Conservation (phyloP, 2,113 vertebrate genomes). For the Cacatua alba region DNA sequence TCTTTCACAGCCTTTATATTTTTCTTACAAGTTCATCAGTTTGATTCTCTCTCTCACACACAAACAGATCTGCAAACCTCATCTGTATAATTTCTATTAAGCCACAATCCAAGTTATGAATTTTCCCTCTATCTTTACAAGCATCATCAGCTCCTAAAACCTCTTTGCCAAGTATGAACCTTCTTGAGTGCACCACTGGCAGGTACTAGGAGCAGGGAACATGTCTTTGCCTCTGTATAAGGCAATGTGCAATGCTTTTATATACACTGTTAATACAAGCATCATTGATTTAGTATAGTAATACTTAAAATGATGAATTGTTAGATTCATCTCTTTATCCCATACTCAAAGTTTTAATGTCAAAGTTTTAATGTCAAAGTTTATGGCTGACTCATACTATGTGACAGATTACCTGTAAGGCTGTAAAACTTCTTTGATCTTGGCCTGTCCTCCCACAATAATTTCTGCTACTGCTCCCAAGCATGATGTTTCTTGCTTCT, state of each 20-base stretch:
- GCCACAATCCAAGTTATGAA: background rate
- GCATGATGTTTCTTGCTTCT: background rate
- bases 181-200: background rate
- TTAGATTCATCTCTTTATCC: background rate
- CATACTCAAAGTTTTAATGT: background rate
- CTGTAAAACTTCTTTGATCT: background rate
- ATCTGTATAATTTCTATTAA: background rate
- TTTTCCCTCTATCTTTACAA: background rate
- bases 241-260: background rate
- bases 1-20: background rate
- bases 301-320: background rate
- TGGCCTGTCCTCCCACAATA: background rate
- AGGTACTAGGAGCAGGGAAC: background rate
- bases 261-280: background rate
- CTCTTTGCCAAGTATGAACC: background rate
- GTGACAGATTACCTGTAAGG: background rate
- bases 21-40: rapidly evolving
- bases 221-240: background rate
- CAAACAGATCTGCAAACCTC: background rate
- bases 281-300: background rate
- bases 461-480: background rate
- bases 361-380: background rate
- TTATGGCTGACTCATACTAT: background rate
- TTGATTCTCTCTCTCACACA: background rate
- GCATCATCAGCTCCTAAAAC: background rate